phyloP scores from a whole-genome alignment of 2,888 invertebrate genomes.

The Achlya flavicornis region DNA sequence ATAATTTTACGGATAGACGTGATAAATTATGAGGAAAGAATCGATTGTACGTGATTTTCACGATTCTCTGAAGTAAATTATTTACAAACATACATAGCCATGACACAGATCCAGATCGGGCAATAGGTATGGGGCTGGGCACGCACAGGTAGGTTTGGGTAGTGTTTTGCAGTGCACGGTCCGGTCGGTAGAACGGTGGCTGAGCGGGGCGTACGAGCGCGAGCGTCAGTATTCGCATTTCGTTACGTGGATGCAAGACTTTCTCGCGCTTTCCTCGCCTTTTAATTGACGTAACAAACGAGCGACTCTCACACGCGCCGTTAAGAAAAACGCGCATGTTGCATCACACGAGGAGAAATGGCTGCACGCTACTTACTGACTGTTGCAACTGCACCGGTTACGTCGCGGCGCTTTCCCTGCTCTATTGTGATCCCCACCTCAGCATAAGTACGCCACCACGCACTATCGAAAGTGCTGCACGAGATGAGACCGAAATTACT shows the following conservation, averaged over 20 bases:
- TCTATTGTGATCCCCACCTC: conserved; percentile 66
- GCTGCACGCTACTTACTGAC: conserved; percentile 74
- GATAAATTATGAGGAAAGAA: background rate
- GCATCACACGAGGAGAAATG: conserved; percentile 81
- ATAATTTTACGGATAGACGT: background rate
- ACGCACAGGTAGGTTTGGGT: conserved; percentile 24
- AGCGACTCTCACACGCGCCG: conserved; percentile 76
- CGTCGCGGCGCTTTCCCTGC: conserved; percentile 70
- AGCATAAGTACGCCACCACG: conserved; percentile 24
- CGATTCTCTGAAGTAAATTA: conserved; percentile 45
- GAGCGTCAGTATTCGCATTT: conserved; percentile 56
- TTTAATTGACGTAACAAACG: conserved; percentile 82
- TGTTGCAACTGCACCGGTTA: conserved; percentile 76
- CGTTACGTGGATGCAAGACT: conserved; percentile 75
- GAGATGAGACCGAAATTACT: conserved; percentile 62
- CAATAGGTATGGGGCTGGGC: conserved; percentile 29
- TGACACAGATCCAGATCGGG: conserved; percentile 67
- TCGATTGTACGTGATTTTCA: conserved; percentile 39
- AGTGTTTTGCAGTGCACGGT: conserved; percentile 47
- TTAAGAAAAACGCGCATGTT: conserved; percentile 74
- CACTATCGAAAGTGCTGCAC: conserved; percentile 40
- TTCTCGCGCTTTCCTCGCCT: conserved; percentile 80
- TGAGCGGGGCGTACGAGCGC: background rate
- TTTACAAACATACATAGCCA: conserved; percentile 76
- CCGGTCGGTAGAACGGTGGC: conserved; percentile 33